These are phyloP conservation scores for Puntigrus tetrazona DNA, from an alignment of 2,113 vertebrate species.

Conservation along the genomic window DNA sequence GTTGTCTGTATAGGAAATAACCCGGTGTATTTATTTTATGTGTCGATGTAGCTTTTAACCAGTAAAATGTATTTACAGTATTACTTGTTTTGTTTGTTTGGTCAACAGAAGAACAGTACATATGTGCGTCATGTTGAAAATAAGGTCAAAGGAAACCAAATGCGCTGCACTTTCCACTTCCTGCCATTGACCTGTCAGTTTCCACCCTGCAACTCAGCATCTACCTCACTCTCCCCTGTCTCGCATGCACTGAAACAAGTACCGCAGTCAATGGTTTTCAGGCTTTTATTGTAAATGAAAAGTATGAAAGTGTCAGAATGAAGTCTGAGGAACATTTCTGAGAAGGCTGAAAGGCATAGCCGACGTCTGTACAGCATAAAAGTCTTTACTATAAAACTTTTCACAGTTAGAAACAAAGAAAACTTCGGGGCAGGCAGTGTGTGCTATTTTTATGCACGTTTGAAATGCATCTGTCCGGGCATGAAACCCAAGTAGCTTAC, in stretches of 20 bases:
- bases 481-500: neutral
- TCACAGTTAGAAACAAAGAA: neutral
- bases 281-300: conserved; percentile 8
- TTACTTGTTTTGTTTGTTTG: neutral
- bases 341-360: neutral
- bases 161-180: conserved; percentile 20
- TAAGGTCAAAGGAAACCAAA: neutral
- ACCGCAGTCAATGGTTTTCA: neutral
- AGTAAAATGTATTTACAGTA: neutral
- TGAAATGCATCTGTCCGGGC: neutral
- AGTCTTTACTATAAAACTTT: neutral
- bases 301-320: neutral
- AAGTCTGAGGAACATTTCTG: neutral
- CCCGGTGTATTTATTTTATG: neutral
- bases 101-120: neutral
- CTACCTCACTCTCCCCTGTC: neutral
- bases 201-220: neutral
- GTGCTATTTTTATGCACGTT: neutral
- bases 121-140: neutral
- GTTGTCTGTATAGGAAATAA: neutral
- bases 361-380: neutral
- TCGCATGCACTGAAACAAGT: neutral
- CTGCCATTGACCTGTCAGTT: conserved; percentile 26
- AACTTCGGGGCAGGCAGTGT: neutral
- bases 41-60: neutral